A percentile compares a stretch with the other conserved stretches of the same genome.
Conservation (phyloP, 2,797 vertebrate species). For the Presbytis comata region DNA sequence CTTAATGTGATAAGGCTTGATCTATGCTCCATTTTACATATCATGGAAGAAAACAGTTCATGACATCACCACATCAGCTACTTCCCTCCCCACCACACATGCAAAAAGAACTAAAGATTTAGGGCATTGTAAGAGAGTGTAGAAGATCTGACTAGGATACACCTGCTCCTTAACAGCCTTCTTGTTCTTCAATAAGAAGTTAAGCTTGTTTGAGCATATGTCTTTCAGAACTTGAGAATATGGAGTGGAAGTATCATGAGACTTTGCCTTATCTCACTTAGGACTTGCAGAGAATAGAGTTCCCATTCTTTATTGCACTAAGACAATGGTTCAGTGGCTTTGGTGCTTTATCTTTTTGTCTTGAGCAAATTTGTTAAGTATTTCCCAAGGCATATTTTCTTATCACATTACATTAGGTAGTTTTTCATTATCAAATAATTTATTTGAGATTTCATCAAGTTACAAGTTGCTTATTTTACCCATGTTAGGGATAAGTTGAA, state of each 20-base stretch:
- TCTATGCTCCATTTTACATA: background rate
- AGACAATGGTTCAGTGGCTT: background rate
- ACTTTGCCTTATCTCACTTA: background rate
- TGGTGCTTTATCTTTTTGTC: background rate
- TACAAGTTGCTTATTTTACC: slow-evolving; percentile 57
- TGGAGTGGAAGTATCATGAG: too few species aligned
- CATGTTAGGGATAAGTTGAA: background rate
- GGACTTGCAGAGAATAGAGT: too few species aligned
- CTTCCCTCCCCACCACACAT: too few species aligned
- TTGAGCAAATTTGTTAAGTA: background rate
- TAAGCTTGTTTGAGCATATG: background rate
- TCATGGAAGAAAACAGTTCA: background rate
- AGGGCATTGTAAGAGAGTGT: background rate
- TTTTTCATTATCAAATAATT: slow-evolving; percentile 47
- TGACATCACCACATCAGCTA: too few species aligned
- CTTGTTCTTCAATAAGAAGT: background rate
- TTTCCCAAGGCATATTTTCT: slow-evolving; percentile 33
- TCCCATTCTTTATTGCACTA: background rate
- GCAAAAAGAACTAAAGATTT: background rate
- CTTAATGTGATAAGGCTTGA: background rate
- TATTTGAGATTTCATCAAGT: slow-evolving; percentile 40
- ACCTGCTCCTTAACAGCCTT: background rate
- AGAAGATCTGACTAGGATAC: background rate
- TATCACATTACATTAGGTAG: background rate
- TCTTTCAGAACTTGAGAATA: background rate